Percentiles rank a stretch among this genome's conserved stretches.
These are phyloP conservation scores for Abramis brama DNA, from an alignment of 2,113 vertebrate genomes.

Conservation along the genomic window DNA sequence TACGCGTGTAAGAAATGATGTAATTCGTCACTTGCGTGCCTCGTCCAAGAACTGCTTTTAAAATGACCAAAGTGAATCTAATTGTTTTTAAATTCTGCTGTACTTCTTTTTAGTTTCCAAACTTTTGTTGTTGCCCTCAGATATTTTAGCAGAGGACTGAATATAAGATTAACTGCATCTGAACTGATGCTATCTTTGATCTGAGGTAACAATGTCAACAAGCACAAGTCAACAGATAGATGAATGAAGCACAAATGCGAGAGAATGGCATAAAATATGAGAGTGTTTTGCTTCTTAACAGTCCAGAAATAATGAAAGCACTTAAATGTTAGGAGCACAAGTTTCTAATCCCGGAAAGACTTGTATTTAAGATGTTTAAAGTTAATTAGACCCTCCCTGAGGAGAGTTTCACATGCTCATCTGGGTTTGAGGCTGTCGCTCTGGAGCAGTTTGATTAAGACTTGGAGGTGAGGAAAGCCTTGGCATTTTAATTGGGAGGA, in stretches of 20 bases:
- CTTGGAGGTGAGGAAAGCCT: conserved; percentile 55
- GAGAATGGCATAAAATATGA: not conserved
- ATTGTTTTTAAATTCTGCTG: not conserved
- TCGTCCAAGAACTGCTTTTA: not conserved
- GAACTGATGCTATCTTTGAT: not conserved
- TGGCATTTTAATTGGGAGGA: conserved; percentile 59
- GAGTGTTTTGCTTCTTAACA: not conserved
- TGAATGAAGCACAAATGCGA: not conserved
- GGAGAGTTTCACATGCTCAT: conserved; percentile 45
- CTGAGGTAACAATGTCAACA: not conserved
- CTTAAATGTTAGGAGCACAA: not conserved
- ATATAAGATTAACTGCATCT: not conserved
- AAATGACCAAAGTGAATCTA: not conserved
- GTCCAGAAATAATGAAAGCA: not conserved
- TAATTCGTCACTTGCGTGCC: not conserved
- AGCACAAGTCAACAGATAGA: not conserved
- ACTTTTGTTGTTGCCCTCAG: not conserved
- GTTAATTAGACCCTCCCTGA: conserved; percentile 52
- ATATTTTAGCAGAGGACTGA: not conserved
- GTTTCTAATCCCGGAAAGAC: conserved; percentile 21
- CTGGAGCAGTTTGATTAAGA: conserved; percentile 60
- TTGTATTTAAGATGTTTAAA: conserved; percentile 47
- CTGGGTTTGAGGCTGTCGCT: conserved; percentile 46
- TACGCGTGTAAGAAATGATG: not conserved
- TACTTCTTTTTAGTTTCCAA: not conserved